These are phyloP conservation scores for Pocillopora verrucosa DNA, from an alignment of 64 coral and sea anemone species.

Conservation along the genomic window DNA sequence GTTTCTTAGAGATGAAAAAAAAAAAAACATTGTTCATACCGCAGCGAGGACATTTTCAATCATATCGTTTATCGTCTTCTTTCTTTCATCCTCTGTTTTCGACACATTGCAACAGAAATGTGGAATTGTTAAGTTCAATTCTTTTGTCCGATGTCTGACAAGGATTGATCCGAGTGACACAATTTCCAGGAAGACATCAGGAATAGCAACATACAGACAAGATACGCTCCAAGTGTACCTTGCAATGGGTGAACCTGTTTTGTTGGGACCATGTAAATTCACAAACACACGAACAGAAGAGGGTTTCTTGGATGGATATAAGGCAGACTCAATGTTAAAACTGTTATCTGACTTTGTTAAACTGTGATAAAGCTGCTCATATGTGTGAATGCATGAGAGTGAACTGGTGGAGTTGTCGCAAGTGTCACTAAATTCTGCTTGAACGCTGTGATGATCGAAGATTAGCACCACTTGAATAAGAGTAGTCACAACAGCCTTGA, in stretches of 20 bases:
- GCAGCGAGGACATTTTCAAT: not conserved
- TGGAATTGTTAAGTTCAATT: not conserved
- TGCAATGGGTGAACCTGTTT: not conserved
- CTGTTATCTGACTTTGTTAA: not conserved
- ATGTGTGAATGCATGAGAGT: not conserved
- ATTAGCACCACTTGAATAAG: no score
- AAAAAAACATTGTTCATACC: not conserved
- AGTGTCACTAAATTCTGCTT: no score
- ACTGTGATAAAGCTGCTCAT: not conserved
- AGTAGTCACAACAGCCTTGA: no score
- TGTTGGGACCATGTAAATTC: not conserved
- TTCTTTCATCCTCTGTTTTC: no score
- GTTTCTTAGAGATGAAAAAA: no score
- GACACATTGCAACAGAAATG: conserved; percentile 4
- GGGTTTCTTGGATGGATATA: not conserved
- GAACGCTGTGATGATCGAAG: no score
- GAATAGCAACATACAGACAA: conserved; percentile 15
- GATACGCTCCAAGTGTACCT: conserved; percentile 9
- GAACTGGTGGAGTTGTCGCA: no score
- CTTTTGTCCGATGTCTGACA: not conserved
- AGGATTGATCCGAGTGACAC: not conserved
- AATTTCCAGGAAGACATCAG: not conserved
- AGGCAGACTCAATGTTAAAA: conserved; percentile 12
- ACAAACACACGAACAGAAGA: conserved; percentile 5
- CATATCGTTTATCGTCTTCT: not conserved